Percentiles rank a stretch among this genome's conserved stretches.
Conservation (phyloP, 1,140 invertebrate genomes). For the Drosophila parabipectinata region DNA sequence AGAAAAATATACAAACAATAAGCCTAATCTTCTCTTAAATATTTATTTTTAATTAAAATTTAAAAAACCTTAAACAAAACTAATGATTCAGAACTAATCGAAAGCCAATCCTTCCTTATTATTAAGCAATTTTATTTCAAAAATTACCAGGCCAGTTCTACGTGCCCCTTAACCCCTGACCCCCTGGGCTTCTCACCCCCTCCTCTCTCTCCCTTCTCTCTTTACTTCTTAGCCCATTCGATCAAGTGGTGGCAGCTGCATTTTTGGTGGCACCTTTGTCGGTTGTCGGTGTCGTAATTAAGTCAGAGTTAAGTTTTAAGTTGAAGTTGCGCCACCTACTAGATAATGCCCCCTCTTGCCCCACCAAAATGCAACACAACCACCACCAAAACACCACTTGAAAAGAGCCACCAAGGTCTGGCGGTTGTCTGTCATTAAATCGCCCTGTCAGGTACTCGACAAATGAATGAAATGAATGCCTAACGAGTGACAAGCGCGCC, state of each 20-base stretch:
- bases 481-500: constrained; percentile 13
- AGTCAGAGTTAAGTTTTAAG: constrained; percentile 19
- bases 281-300: constrained; percentile 38
- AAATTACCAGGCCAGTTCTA: constrained; percentile 8
- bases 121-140: constrained; percentile 19
- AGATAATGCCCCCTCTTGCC: neutral
- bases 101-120: neutral
- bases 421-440: constrained; percentile 42
- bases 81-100: constrained; percentile 15
- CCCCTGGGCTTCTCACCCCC: neutral
- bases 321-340: constrained; percentile 25
- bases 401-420: constrained; percentile 39
- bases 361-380: neutral
- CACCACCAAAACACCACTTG: constrained; percentile 7
- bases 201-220: too few relatives aligned
- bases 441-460: constrained; percentile 32
- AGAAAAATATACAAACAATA: too few relatives aligned
- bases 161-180: constrained; percentile 10
- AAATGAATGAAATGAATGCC: constrained; percentile 41
- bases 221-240: constrained; percentile 2
- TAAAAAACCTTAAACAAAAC: neutral
- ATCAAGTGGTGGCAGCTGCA: constrained; percentile 24
- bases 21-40: too few relatives aligned
- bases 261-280: constrained; percentile 24
- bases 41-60: too few relatives aligned